Evolutionary conservation across 2,888 invertebrate species (phyloP).

Genomic region (Cantharis lateralis): DNA sequence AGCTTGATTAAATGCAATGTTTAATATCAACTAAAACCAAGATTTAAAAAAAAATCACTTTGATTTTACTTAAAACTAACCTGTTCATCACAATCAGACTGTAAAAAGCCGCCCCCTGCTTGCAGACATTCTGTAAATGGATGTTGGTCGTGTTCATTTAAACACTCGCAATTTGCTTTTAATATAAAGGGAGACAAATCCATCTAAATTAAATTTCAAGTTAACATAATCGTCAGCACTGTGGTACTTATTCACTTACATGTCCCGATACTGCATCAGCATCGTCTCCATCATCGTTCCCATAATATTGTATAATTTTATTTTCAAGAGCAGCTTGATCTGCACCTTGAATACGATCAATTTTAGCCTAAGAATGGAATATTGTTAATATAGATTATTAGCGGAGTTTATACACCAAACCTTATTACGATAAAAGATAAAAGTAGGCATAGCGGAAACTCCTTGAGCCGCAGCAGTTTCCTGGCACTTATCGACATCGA

Average conservation of each 20-base stretch:
- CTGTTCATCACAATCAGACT: slow-evolving; percentile 94
- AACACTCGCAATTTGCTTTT: slow-evolving; percentile 90
- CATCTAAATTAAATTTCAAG: slow-evolving; percentile 69
- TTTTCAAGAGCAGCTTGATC: slow-evolving; percentile 80
- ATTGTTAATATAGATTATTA: not conserved
- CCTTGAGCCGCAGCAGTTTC: slow-evolving; percentile 87
- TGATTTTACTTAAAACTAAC: slow-evolving; percentile 46
- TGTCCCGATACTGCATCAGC: slow-evolving; percentile 78
- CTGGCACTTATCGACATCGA: slow-evolving; percentile 92
- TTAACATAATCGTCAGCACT: not conserved
- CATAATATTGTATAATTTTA: slow-evolving; percentile 87
- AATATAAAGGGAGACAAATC: slow-evolving; percentile 84
- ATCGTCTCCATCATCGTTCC: slow-evolving; percentile 66
- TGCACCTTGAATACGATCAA: slow-evolving; percentile 88
- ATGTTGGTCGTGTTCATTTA: slow-evolving; percentile 95
- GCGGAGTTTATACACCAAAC: slow-evolving; percentile 60
- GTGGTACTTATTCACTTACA: slow-evolving; percentile 61
- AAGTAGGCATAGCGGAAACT: slow-evolving; percentile 97
- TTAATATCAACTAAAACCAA: slow-evolving; percentile 76
- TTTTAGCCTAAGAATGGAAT: slow-evolving; percentile 77
- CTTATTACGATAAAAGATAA: slow-evolving; percentile 89
- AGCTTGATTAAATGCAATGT: slow-evolving; percentile 83
- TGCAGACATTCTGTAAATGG: slow-evolving; percentile 75
- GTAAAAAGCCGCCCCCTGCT: slow-evolving; percentile 67
- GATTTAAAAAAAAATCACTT: not conserved